Base-by-base conservation (phyloP, 37 sponge, comb jelly and placozoan species). In the Oopsacas minuta region DNA sequence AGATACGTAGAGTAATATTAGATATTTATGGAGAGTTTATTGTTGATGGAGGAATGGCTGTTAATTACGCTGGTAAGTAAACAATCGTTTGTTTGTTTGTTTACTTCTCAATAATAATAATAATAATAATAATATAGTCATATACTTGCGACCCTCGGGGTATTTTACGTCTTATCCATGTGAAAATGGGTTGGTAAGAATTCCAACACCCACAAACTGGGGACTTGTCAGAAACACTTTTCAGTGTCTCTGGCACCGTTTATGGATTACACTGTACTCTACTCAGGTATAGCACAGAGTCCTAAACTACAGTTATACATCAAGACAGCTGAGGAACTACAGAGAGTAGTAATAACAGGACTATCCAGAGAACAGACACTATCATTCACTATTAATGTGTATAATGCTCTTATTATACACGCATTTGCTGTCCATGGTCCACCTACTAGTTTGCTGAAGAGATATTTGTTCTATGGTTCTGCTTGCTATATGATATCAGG, bases 321-420 rank as follows among this genome's bases (percentile, higher is more conserved):
- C 0, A 88, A 87, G 39, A 85, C 91, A 0, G 88, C 99, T 3
- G 95, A 90, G 42, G 91, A 93, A 46, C 84, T 97, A 83, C 95
- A 97, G 85, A 87, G 99, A 37, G 91, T 88, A 0, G 92, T 91
- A 82, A 82, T 95, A 0, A 36, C 22, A 10, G 36, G 38, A 0
- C 61, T 97, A 61, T 84, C 84, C 37, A 81, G 89, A 75, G 53
- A 91, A 23, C 92, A 95, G 84, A 93, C 87, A 17, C 38, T 93
- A 23, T 94, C 95, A 1, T 90, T 97, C 89, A 93, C 95, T 86
- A 89, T 93, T 87, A 97, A 97, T 52, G 86, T 97, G 38, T 97
- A 97, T 89, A 97, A 97, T 83, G 92, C 95, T 20, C 83, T 97
- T 75, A 90, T 97, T 12, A 86, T 97, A 37, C 99, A 97, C 88